phyloP scores from a whole-genome alignment of 2,888 invertebrate genomes.

The Parnassius glacialis region DNA sequence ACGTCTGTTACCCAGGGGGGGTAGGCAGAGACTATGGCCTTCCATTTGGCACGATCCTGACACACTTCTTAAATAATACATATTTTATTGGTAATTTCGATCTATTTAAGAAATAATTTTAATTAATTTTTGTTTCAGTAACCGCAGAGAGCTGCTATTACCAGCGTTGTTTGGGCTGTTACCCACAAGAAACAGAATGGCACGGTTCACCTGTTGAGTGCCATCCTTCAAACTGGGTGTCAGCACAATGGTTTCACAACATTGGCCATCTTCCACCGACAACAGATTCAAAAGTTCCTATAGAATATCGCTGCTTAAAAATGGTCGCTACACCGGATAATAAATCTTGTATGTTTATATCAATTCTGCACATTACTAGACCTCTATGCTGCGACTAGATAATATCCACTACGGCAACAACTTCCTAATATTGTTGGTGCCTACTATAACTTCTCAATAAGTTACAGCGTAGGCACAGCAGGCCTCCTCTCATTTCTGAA shows the following conservation, averaged over 20 bases:
- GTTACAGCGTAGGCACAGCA: no score
- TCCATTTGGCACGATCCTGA: no score
- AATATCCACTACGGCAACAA: no score
- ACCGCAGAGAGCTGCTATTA: slow-evolving; percentile 63
- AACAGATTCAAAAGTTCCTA: slow-evolving; percentile 61
- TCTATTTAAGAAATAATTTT: no score
- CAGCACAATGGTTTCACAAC: slow-evolving; percentile 68
- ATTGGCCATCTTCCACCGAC: slow-evolving; percentile 67
- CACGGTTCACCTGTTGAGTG: slow-evolving; percentile 56
- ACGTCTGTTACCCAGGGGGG: no score
- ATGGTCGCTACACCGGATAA: slow-evolving; percentile 75
- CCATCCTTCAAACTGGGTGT: slow-evolving; percentile 64
- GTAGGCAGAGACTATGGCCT: no score
- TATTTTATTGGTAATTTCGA: background rate
- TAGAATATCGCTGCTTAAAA: slow-evolving; percentile 69
- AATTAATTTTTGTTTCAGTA: slow-evolving; percentile 42
- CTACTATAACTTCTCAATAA: no score
- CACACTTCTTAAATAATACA: no score
- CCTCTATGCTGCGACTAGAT: no score
- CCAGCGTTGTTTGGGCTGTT: slow-evolving; percentile 65
- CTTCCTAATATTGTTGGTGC: no score
- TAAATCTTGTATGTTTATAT: slow-evolving; percentile 57
- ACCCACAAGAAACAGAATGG: slow-evolving; percentile 50
- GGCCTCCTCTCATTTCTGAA: no score
- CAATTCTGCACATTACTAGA: no score